A percentile compares a stretch with the other conserved stretches of the same genome.
Evolutionary conservation across 2,113 vertebrate genomes (phyloP).

Genomic region (Colossoma macropomum): DNA sequence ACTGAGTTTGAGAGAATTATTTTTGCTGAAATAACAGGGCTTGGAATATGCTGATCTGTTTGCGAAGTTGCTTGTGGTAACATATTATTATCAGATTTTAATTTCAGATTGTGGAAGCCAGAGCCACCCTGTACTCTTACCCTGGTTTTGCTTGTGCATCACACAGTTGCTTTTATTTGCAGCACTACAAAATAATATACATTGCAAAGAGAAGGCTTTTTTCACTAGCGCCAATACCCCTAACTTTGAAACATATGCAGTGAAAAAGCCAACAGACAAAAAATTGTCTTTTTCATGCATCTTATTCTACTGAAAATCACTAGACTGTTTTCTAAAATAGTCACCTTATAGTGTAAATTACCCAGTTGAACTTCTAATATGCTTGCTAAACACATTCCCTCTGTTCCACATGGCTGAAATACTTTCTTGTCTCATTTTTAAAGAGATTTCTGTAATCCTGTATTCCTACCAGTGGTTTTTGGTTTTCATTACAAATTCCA

Average conservation of each 20-base stretch:
- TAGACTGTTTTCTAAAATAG: not conserved
- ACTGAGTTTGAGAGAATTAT: not conserved
- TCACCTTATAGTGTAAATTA: not conserved
- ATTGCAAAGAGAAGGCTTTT: too few species aligned
- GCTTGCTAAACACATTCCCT: not conserved
- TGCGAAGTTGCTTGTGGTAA: too few species aligned
- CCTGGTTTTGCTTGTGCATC: too few species aligned
- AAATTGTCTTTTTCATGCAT: not conserved
- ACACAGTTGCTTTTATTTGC: too few species aligned
- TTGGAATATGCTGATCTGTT: too few species aligned
- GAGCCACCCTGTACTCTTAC: too few species aligned
- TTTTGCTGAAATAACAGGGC: not conserved
- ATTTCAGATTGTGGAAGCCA: not conserved
- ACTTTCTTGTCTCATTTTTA: not conserved
- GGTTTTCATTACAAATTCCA: not conserved
- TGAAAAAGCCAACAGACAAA: too few species aligned
- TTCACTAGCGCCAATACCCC: too few species aligned
- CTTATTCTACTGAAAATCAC: not conserved
- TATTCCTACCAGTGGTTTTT: not conserved
- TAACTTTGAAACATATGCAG: not conserved
- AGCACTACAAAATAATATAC: too few species aligned
- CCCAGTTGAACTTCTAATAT: not conserved
- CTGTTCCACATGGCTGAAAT: not conserved
- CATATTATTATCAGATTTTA: not conserved
- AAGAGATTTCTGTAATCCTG: not conserved